Evolutionary conservation across 1,140 invertebrate genomes (phyloP), one percentile per base, ranked within the genome.

Genomic region (Cherax destructor): DNA sequence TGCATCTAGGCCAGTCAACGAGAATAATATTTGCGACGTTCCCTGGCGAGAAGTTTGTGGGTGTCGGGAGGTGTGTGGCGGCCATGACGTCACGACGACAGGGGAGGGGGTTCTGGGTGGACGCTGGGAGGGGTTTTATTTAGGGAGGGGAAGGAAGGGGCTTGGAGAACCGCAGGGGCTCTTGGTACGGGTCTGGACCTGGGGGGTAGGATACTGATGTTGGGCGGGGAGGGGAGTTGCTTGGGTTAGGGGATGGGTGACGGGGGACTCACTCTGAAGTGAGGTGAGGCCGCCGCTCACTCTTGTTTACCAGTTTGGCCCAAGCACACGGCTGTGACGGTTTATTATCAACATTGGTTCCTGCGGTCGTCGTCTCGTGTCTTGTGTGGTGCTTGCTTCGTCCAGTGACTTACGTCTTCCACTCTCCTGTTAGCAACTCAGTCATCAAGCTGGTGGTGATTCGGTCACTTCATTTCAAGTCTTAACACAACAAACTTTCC

Each of bases 61-160:
- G 65, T 7, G 72, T 47, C 41, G n/a, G 50, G n/a, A 6, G 61
- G 84, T 77, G 76, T 87, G 76, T 87, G 85, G 47, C 76, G 50
- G 59, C 76, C 85, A 30, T 87, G 85, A 87, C 85, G 85, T 87
- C 85, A 87, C 59, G n/a, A 13, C 6, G 65, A 24, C 10, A 76
- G 59, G 49, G 69, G 72, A 30, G 72, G 84, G 65, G 21, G 13
- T 41, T n/a, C 50, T n/a, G 65, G 2, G 30, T 2, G 30, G 30
- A 49, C 41, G 11, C 9, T 24, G 30, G 83, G 65, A 85, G 4
- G 59, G 50, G 61, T 16, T 65, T 65, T 10, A 4, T 21, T 10
- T 10, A 16, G 61, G 61, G 61, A 5, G 18, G 18, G 77, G 77
- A 16, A 21, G 77, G 77, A 9, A 24, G 50, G 47, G 11, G 24